Evolutionary conservation across 2,113 vertebrate species (phyloP).

Genomic region (Toxostoma redivivum): DNA sequence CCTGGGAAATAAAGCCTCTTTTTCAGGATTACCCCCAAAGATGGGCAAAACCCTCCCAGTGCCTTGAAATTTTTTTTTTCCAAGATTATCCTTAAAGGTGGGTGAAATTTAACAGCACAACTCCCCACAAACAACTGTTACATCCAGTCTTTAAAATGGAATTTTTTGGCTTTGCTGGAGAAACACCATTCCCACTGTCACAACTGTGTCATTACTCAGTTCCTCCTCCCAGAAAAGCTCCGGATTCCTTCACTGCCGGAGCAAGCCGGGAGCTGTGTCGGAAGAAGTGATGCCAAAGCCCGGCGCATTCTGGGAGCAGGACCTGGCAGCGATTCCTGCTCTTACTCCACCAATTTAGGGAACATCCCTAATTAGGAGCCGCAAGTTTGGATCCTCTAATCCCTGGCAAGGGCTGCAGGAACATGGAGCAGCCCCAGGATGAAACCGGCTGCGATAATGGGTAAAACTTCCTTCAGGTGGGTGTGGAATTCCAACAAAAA

Average conservation of each 20-base stretch:
- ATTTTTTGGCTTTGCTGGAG: background rate
- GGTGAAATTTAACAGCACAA: background rate
- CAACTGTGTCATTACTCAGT: accelerated
- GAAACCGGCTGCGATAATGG: background rate
- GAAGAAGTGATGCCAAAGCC: background rate
- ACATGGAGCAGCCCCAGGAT: background rate
- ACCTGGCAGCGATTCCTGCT: background rate
- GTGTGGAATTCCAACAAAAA: background rate
- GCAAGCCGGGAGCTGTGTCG: background rate
- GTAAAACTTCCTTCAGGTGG: background rate
- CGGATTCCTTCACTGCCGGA: accelerated
- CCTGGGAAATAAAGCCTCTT: background rate
- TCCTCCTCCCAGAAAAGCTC: background rate
- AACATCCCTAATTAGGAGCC: background rate
- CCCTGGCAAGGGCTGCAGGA: background rate
- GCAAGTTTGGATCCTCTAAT: background rate
- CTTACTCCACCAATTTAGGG: background rate
- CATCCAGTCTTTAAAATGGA: background rate
- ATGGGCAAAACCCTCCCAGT: background rate
- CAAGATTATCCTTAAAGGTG: background rate
- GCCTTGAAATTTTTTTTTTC: background rate
- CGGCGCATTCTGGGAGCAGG: background rate
- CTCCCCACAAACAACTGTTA: accelerated
- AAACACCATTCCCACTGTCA: background rate
- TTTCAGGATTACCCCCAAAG: background rate